Evolutionary conservation across 2,888 invertebrate genomes (phyloP), one percentile per base, ranked within the genome.

Genomic region (Drosophila peninsularis): DNA sequence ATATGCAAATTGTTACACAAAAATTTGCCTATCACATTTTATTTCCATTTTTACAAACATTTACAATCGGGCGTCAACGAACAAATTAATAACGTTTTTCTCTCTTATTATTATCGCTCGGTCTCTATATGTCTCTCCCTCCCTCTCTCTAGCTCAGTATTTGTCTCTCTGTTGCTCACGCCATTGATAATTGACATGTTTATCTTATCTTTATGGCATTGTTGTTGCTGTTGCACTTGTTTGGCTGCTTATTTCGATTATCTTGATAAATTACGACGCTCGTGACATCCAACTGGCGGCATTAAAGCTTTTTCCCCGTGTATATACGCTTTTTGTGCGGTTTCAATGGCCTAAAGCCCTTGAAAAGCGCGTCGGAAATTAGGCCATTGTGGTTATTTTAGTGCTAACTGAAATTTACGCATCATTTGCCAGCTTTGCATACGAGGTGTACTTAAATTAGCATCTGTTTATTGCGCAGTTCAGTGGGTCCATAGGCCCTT

Each of bases 241-340:
- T 60, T 71, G 57, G 47, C 60, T 65, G 78, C 78, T 71, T 68
- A 65, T 64, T 80, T 84, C 75, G 82, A 83, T 83, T 88, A 88
- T 88, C 88, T 88, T 83, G 88, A 88, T 82, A 80, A 85, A 82
- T 85, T 80, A 83, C 80, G 82, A 58, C 65, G 71, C 82, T 83
- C 82, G 82, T 83, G 82, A 83, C 86, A 88, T 62, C 58, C 63
- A 66, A 70, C 64, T 39, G 47, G 44, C 42, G 50, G 56, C 58
- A 57, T 55, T 68, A 80, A 58, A 55, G 42, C 77, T 71, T 64
- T 64, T 63, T 44, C 47, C 21, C 45, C 44, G 24, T 42, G 13
- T 47, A 21, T 37, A 36, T 34, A 50, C 36, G 17, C 9, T 10
- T 56, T 21, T 49, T 21, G 42, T 41, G 49, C 55, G 30, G 32